These are phyloP conservation scores for Ciconia boyciana DNA, from an alignment of 2,113 vertebrate species.

Conservation along the genomic window DNA sequence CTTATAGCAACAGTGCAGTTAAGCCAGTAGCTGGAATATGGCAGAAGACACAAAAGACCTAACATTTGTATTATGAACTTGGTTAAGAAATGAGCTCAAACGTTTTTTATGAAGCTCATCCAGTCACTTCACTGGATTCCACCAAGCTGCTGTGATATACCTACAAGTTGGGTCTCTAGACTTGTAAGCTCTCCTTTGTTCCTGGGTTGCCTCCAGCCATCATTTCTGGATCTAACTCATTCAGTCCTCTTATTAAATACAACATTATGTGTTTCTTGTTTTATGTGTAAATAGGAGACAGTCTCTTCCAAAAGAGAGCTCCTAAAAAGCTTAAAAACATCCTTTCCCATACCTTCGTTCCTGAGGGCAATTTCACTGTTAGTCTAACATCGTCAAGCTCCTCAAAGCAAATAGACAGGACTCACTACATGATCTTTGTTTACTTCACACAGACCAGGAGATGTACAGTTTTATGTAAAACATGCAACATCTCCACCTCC, in stretches of 20 bases:
- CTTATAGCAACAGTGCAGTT: background rate
- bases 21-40: background rate
- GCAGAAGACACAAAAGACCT: background rate
- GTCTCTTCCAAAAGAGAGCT: background rate
- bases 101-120: background rate
- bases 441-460: background rate
- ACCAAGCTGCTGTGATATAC: background rate
- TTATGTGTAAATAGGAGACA: background rate
- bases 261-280: background rate
- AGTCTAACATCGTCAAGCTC: background rate
- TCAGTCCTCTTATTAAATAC: background rate
- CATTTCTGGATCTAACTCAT: background rate
- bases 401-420: background rate
- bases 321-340: background rate
- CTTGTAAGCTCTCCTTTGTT: background rate
- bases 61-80: background rate
- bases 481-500: background rate
- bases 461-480: background rate
- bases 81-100: background rate
- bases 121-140: background rate
- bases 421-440: background rate
- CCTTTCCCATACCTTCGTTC: background rate
- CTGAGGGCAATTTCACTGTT: background rate
- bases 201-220: background rate
- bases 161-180: background rate